Evolutionary conservation across 1,140 invertebrate genomes (phyloP), one percentile per base, ranked within the genome.

Genomic region (Drosophila pectinifera): DNA sequence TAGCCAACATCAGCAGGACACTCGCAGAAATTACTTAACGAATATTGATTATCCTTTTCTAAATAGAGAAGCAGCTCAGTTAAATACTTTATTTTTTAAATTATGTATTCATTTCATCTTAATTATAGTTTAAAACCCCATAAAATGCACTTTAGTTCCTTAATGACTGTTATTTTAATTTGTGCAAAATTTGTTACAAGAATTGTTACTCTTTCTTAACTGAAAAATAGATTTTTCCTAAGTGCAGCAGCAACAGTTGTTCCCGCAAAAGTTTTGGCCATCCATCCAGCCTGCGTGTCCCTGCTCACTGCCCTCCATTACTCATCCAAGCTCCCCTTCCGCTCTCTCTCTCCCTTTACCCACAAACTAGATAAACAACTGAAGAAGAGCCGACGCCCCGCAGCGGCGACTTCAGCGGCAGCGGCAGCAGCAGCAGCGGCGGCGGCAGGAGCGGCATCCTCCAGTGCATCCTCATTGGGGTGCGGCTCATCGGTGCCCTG

Each of bases 321-420:
- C 38, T 10, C 26, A 42, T 18, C 55, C 20, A 53, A 22, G 36
- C 49, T 24, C 24, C 18, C 38, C 38, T 42, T 7, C 16, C 5
- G 24, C 22, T 61, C 51, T n/a, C 10, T 55, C 0, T 43, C 26
- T 18, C n/a, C 11, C 13, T 31, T 18, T 16, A 54, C 5, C 59
- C 61, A 39, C 26, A 56, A 77, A 74, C 53, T 56, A 84, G 84
- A 89, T 43, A 89, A 89, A 64, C 85, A 89, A 20, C 85, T 85
- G 24, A 90, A 89, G 77, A 90, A 89, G 73, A 89, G 77, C 59
- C 85, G 84, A 42, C 84, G 85, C 46, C 85, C 84, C 31, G 85
- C 84, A 57, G 80, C 84, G 22, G 84, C 84, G 14, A 88, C 83
- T 22, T 88, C 83, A 14, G 70, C 79, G 14, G 81, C 76, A 13